Base-by-base conservation (phyloP, 2,113 vertebrate genomes). In the Eidolon helvum region DNA sequence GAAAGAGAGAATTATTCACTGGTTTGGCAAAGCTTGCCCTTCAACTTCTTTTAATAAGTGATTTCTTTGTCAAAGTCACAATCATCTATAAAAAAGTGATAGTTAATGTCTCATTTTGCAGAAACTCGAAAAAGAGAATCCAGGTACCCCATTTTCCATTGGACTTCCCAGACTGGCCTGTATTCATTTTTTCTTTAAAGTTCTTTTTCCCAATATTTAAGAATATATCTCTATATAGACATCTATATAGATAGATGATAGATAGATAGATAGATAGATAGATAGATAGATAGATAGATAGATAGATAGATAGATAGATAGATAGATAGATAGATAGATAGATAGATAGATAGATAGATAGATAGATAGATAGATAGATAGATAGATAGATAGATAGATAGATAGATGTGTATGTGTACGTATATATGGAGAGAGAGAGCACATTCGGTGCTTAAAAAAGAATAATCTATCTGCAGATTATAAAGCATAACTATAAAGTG, bases 31-130 rank as follows among this genome's bases (percentile, higher is more conserved):
- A 94, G 45, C 24, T 19, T 55, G 48, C 74, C 69, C 86, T 96
- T 96, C 66, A 80, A 9, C n/a, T 94, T 94, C 43, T 92, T 87
- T 78, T 84, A 93, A 82, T 92, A 90, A 84, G 15, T 40, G 43
- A 74, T 69, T 80, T 86, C 43, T 66, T 69, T 57, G 61, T 59
- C 75, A 80, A 84, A 95, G 40, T 78, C 88, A 90, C 45, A 40
- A 69, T 88, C 90, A 40, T 87, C 30, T 71, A 40, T 80, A 87
- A 65, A 92, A 94, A 92, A 86, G 69, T 57, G 24, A 35, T n/a
- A 68, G 33, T 89, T 89, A 80, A 57, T 22, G 90, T 22, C 24
- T 12, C 61, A 68, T 74, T 95, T 87, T 75, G 59, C 33, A 96
- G 85, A 69, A 57, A 12, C 14, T 59, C 45, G n/a, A 38, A 53